Evolutionary conservation across 2,113 vertebrate species (phyloP).

Genomic region (Coptodon rendalli): DNA sequence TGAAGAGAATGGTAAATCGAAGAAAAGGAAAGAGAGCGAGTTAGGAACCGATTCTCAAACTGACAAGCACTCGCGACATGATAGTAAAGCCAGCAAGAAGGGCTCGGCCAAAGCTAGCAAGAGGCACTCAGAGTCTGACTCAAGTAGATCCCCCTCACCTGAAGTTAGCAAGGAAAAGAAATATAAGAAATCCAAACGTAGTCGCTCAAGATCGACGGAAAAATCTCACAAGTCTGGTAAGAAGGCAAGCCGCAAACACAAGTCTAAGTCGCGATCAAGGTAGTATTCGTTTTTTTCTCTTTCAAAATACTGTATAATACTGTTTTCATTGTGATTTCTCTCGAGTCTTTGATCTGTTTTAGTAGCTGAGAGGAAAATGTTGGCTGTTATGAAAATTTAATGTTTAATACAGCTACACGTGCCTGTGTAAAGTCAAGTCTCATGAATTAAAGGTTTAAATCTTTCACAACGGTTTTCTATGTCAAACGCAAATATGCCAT

Average conservation of each 20-base stretch:
- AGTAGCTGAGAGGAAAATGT: neutral
- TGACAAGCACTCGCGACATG: constrained; percentile 84
- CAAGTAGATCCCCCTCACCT: constrained; percentile 90
- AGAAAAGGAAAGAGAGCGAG: constrained; percentile 87
- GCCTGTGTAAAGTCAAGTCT: neutral
- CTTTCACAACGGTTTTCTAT: neutral
- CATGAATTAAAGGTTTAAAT: neutral
- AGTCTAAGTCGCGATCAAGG: constrained; percentile 99
- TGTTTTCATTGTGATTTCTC: constrained; percentile 45
- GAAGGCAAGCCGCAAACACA: constrained; percentile 99
- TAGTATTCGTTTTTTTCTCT: constrained; percentile 92
- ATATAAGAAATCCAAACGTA: constrained; percentile 96
- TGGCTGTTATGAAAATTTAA: neutral
- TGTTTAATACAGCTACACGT: neutral
- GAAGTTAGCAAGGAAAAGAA: constrained; percentile 98
- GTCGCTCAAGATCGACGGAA: constrained; percentile 95
- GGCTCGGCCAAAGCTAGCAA: constrained; percentile 84
- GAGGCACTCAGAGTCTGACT: constrained; percentile 88
- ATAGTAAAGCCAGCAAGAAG: constrained; percentile 82
- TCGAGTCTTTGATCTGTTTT: constrained; percentile 1
- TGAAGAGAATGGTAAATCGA: constrained; percentile 83
- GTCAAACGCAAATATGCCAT: neutral
- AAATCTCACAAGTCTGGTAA: constrained; percentile 99
- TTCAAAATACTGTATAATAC: constrained; percentile 58
- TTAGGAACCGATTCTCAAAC: constrained; percentile 75